These are phyloP conservation scores for Rhineura floridana DNA, from an alignment of 2,113 vertebrate species.

Conservation along the genomic window DNA sequence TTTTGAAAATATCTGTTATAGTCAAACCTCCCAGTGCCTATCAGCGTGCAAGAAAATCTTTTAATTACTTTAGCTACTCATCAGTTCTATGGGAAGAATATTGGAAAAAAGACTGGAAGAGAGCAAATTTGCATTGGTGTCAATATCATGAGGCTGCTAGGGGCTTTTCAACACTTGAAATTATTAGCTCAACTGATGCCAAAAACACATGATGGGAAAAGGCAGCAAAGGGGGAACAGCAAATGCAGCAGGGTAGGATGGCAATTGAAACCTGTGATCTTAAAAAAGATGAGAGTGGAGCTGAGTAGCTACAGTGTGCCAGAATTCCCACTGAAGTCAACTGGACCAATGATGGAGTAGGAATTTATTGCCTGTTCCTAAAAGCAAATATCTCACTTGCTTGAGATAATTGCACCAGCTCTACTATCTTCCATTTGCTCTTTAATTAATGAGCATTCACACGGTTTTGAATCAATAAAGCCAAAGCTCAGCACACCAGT, in stretches of 20 bases:
- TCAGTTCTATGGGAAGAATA: background rate
- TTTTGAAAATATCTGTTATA: background rate
- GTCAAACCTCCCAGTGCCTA: background rate
- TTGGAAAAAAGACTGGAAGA: background rate
- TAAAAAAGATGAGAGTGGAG: background rate
- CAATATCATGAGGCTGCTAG: background rate
- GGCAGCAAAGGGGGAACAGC: background rate
- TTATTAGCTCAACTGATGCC: background rate
- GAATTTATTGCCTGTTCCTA: background rate
- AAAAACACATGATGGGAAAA: background rate
- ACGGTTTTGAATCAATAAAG: conserved; percentile 31
- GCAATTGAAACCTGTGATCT: background rate
- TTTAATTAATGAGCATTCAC: conserved; percentile 50
- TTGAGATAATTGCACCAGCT: conserved; percentile 23
- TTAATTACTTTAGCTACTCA: background rate
- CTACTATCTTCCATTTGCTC: conserved; percentile 61
- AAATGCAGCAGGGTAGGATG: background rate
- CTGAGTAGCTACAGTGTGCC: no score
- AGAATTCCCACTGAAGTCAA: background rate
- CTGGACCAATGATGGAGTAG: background rate
- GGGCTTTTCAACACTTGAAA: background rate
- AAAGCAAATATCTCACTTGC: background rate
- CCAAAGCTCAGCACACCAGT: background rate
- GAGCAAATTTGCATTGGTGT: background rate
- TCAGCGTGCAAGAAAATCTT: background rate